Evolutionary conservation across 2,113 vertebrate genomes (phyloP).

Genomic region (Myotis brandtii): DNA sequence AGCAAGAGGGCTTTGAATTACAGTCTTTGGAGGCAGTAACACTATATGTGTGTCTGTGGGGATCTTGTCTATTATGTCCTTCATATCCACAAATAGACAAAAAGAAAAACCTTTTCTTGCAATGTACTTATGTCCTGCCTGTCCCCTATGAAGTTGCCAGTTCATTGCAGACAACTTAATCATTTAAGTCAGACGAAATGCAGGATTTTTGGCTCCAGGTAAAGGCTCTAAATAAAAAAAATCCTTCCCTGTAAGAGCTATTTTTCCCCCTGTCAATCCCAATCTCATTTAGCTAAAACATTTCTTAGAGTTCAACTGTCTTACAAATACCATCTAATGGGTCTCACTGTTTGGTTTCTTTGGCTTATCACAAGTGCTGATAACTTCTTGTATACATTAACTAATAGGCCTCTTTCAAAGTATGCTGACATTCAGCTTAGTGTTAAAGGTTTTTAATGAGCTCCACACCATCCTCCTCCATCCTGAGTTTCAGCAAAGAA

Average conservation of each 20-base stretch:
- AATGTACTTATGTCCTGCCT: neutral
- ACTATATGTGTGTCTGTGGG: neutral
- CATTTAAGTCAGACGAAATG: slow-evolving; percentile 65
- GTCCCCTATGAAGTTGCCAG: slow-evolving; percentile 4
- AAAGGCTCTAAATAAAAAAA: slow-evolving; percentile 59
- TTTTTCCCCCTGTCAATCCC: slow-evolving; percentile 17
- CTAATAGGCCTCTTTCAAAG: slow-evolving; percentile 73
- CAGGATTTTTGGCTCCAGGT: slow-evolving; percentile 61
- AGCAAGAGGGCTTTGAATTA: slow-evolving; percentile 50
- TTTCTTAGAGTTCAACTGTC: slow-evolving; percentile 61
- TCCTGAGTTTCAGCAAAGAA: slow-evolving; percentile 41
- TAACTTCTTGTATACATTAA: slow-evolving; percentile 79
- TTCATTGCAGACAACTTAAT: slow-evolving; percentile 46
- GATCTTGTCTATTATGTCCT: slow-evolving; percentile 6
- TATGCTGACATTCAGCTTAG: slow-evolving; percentile 69
- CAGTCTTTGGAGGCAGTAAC: slow-evolving; percentile 26
- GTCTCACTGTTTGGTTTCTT: slow-evolving; percentile 73
- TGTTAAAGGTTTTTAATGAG: slow-evolving; percentile 75
- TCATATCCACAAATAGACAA: neutral
- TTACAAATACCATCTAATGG: slow-evolving; percentile 68
- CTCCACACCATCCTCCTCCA: neutral
- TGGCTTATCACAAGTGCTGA: slow-evolving; percentile 74
- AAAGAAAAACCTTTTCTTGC: neutral
- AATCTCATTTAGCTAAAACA: slow-evolving; percentile 67
- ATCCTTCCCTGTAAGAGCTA: neutral